These are phyloP conservation scores for Tuta absoluta DNA, from an alignment of 2,888 invertebrate genomes.

Conservation along the genomic window DNA sequence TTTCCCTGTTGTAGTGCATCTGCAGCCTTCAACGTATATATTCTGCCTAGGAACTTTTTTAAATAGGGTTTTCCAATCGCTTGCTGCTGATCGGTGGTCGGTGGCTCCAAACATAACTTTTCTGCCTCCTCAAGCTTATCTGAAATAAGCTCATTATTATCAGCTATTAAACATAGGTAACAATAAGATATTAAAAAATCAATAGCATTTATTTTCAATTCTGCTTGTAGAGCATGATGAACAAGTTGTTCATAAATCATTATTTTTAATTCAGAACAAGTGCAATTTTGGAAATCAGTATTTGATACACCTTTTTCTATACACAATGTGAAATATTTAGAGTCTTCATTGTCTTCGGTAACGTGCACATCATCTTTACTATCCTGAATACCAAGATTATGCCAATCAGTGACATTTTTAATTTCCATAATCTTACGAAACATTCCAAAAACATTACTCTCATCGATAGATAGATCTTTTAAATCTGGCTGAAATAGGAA, in stretches of 20 bases:
- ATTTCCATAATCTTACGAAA: slow-evolving; percentile 64
- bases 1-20: slow-evolving; percentile 52
- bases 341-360: slow-evolving; percentile 34
- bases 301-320: slow-evolving; percentile 63
- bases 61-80: not conserved
- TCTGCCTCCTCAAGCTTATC: slow-evolving; percentile 62
- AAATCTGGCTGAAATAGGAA: slow-evolving; percentile 37
- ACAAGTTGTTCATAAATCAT: slow-evolving; percentile 66
- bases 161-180: slow-evolving; percentile 57
- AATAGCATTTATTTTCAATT: slow-evolving; percentile 61
- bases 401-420: slow-evolving; percentile 57
- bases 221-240: slow-evolving; percentile 67
- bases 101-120: slow-evolving; percentile 42
- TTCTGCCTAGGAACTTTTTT: slow-evolving; percentile 57
- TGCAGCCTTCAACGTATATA: slow-evolving; percentile 63
- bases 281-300: slow-evolving; percentile 62
- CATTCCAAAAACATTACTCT: slow-evolving; percentile 43
- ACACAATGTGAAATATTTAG: slow-evolving; percentile 49
- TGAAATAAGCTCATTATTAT: slow-evolving; percentile 52
- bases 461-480: not conserved
- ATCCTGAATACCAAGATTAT: slow-evolving; percentile 58
- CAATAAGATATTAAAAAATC: slow-evolving; percentile 60
- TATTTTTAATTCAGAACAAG: slow-evolving; percentile 65
- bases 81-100: not conserved
- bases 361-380: slow-evolving; percentile 53